phyloP scores from a whole-genome alignment of 2,888 invertebrate species.

The Calephelis perditalis region DNA sequence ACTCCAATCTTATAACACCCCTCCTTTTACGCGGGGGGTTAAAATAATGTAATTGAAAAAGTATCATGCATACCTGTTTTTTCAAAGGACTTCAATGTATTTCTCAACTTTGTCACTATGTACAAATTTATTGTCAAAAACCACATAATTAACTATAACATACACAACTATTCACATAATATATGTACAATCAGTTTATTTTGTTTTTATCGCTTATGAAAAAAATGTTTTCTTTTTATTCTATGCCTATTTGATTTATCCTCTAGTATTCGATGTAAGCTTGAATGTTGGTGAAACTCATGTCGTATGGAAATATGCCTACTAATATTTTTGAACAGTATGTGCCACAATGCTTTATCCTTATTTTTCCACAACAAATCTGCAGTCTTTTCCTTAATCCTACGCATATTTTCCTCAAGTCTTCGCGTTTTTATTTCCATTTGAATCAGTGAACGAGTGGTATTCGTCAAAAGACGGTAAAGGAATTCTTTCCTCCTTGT shows the following conservation, averaged over 20 bases:
- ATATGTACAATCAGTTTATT: conserved; percentile 1
- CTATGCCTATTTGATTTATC: conserved; percentile 50
- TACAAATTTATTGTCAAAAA: conserved; percentile 15
- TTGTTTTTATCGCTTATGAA: background rate
- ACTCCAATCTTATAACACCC: too few relatives aligned
- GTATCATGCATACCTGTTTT: background rate
- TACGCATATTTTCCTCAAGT: conserved; percentile 77
- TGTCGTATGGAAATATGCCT: conserved; percentile 72
- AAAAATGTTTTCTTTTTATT: conserved; percentile 41
- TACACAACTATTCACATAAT: background rate
- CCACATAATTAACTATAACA: conserved; percentile 5
- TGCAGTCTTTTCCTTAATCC: conserved; percentile 76
- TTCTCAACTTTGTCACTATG: background rate
- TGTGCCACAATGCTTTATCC: conserved; percentile 75
- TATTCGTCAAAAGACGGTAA: conserved; percentile 75
- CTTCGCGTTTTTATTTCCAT: conserved; percentile 78
- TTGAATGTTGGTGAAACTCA: conserved; percentile 71
- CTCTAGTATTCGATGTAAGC: conserved; percentile 65
- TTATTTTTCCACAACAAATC: conserved; percentile 78
- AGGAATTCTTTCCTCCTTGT: conserved; percentile 72
- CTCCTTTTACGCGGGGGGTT: too few relatives aligned
- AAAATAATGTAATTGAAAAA: too few relatives aligned
- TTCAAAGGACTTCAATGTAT: background rate
- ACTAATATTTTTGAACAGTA: conserved; percentile 75
- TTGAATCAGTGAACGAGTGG: conserved; percentile 76